Conservation (phyloP, 2,113 vertebrate genomes). For the Leucosticte australis region DNA sequence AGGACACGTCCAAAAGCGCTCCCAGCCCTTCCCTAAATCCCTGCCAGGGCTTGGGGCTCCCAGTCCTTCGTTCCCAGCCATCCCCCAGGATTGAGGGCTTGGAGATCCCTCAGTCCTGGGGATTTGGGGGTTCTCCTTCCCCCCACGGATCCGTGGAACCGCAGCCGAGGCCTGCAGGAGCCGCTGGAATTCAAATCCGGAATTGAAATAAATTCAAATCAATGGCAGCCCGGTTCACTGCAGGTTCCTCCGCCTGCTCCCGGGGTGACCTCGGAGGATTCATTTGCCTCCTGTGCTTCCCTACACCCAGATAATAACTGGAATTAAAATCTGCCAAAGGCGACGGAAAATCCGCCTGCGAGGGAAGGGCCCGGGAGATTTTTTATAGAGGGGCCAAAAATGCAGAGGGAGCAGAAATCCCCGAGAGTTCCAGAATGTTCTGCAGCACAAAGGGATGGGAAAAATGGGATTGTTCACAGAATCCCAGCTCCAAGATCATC, state of each 20-base stretch:
- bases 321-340: constrained; percentile 36
- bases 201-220: neutral
- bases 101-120: neutral
- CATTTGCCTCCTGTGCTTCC: neutral
- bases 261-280: constrained; percentile 1
- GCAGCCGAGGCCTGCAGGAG: neutral
- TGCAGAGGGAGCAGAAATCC: neutral
- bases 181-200: neutral
- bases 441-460: accelerated
- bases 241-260: neutral
- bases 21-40: constrained; percentile 6
- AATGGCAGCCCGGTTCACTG: neutral
- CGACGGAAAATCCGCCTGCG: neutral
- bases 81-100: neutral
- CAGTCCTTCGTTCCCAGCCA: neutral
- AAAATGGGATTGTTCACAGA: neutral
- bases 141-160: neutral
- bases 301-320: constrained; percentile 24
- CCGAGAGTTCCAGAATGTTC: accelerated
- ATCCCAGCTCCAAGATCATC: neutral
- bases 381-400: neutral
- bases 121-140: neutral
- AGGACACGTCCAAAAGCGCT: neutral
- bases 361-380: neutral
- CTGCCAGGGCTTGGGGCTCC: neutral